Base-by-base conservation (phyloP, 2,113 vertebrate genomes). In the Anas platyrhynchos region DNA sequence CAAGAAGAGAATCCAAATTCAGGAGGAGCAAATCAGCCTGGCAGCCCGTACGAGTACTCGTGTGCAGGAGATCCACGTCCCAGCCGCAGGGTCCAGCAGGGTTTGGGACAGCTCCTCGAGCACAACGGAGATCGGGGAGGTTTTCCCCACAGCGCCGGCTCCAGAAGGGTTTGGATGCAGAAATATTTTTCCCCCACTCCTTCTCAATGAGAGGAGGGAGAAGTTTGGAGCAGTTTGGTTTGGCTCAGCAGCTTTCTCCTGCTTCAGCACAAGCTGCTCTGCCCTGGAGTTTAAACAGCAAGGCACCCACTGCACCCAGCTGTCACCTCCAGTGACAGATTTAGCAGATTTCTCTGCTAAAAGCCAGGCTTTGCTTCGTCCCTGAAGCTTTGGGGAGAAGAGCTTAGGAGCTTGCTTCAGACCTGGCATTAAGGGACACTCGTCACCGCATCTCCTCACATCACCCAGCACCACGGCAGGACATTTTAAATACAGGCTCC, bases 11-110 rank as follows among this genome's bases (percentile, higher is more conserved):
- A 4, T 75, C 56, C 56, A 8, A 52, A 25, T 1, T 32, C 56
- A 9, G 0, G 54, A 34, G 14, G 0, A 3, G 26, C 31, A 4
- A 22, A 5, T 18, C 43, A 25, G 38, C 1, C 16, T 44, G 0
- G 50, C 13, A 13, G 13, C 1, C n/a, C 4, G 6, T 0, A 34
- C 34, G 34, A 34, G 34, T 34, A 38, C 27, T 58, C 2, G 0
- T 4, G 66, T 2, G 8, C 52, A 59, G n/a, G 74, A 77, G 61
- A 59, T 74, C 32, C 59, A 2, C 50, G 25, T 3, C 29, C 38
- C 74, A 52, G 1, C 84, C 3, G 14, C 0, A 1, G 38, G 27
- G 7, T 65, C 55, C 5, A 0, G 2, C 16, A 17, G 71, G 82
- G 84, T 91, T 93, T 50, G n/a, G 3, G 41, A 10, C 73, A 74